Conservation (phyloP, 2,113 vertebrate genomes). For the Empidonax traillii region DNA sequence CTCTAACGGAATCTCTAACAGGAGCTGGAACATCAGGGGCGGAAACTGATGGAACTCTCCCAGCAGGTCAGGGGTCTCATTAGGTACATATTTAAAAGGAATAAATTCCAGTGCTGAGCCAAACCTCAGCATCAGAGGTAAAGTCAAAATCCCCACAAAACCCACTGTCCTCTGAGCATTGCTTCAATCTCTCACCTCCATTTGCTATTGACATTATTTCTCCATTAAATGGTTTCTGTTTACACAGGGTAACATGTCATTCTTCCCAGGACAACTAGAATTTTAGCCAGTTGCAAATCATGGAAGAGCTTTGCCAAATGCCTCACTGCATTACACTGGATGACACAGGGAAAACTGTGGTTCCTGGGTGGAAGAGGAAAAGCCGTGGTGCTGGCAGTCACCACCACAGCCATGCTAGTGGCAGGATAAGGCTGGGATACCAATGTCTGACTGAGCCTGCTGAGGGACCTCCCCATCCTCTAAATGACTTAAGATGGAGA, state of each 20-base stretch:
- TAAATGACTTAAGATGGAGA: not conserved
- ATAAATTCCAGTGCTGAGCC: not conserved
- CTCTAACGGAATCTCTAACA: not conserved
- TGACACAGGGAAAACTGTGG: not conserved
- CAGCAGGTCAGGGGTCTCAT: conserved; percentile 1
- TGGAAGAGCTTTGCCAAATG: not conserved
- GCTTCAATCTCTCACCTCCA: not conserved
- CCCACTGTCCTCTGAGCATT: not conserved
- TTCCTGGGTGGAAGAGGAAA: not conserved
- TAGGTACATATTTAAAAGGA: conserved; percentile 3
- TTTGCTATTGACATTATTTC: not conserved
- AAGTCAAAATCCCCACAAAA: not conserved
- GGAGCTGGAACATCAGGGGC: not conserved
- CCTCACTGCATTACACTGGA: fast-evolving
- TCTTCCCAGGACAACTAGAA: not conserved
- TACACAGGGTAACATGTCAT: not conserved
- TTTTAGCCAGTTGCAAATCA: not conserved
- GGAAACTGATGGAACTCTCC: not conserved
- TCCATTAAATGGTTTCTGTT: not conserved
- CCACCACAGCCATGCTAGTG: not conserved
- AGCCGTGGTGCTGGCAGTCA: not conserved
- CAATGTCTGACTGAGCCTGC: not conserved
- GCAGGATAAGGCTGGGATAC: not conserved
- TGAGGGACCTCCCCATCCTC: not conserved
- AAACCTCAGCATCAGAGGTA: not conserved